phyloP scores from a whole-genome alignment of 2,113 vertebrate species.

The Atractosteus spatula region DNA sequence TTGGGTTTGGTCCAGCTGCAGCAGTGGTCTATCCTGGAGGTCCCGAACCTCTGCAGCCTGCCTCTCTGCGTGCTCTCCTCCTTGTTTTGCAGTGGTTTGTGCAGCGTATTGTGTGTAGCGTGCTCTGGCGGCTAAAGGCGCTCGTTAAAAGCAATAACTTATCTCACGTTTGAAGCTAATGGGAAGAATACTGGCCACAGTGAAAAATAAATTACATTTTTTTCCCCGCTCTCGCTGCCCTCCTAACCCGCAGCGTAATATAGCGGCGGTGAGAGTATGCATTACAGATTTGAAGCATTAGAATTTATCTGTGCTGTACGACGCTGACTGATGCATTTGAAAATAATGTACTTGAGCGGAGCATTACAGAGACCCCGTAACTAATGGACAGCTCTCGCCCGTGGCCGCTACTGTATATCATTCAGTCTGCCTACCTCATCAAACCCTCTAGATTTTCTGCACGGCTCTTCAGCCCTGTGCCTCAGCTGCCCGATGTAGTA shows the following conservation, averaged over 20 bases:
- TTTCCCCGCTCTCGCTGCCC: conserved; percentile 63
- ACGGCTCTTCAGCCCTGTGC: conserved; percentile 29
- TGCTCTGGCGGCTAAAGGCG: conserved; percentile 67
- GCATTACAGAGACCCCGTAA: conserved; percentile 83
- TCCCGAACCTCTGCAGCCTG: conserved; percentile 4
- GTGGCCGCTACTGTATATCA: conserved; percentile 88
- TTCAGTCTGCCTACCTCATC: conserved; percentile 81
- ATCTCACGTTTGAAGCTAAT: conserved; percentile 77
- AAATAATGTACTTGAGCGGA: conserved; percentile 93
- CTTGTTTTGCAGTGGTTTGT: neutral
- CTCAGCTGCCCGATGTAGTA: neutral
- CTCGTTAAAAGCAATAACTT: conserved; percentile 78
- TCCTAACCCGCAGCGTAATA: conserved; percentile 89
- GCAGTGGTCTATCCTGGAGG: neutral
- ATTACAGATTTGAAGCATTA: conserved; percentile 87
- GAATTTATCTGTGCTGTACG: conserved; percentile 82
- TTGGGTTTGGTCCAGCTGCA: too few species aligned
- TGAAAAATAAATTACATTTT: conserved; percentile 74
- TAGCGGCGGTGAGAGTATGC: conserved; percentile 83
- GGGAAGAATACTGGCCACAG: conserved; percentile 74
- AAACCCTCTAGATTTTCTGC: conserved; percentile 54
- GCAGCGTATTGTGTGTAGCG: conserved; percentile 52
- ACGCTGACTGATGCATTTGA: conserved; percentile 94
- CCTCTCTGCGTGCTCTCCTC: neutral
- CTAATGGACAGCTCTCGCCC: conserved; percentile 90